Percentiles rank a stretch among this genome's conserved stretches.
Conservation (phyloP, 2,113 vertebrate species). For the Corvus moneduloides region DNA sequence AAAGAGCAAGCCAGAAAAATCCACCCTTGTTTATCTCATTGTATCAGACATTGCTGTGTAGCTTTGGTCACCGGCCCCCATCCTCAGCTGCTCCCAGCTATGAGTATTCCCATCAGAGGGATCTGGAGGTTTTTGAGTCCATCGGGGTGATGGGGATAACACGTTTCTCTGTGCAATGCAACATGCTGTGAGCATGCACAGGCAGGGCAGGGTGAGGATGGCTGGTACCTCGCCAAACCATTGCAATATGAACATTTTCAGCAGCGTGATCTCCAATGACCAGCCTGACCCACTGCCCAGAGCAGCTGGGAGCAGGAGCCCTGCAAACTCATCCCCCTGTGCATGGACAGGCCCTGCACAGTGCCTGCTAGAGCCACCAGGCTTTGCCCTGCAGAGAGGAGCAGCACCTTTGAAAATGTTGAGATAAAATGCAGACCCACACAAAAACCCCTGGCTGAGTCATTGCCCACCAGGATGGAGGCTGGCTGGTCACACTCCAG, state of each 20-base stretch:
- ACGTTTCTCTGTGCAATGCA: background rate
- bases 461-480: background rate
- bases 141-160: background rate
- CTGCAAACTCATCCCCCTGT: background rate
- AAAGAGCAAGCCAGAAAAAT: background rate
- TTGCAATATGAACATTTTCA: background rate
- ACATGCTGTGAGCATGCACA: background rate
- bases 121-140: background rate
- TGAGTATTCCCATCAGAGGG: background rate
- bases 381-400: background rate
- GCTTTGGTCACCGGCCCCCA: background rate
- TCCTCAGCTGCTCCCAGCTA: background rate
- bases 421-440: background rate
- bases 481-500: background rate
- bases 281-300: background rate
- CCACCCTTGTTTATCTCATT: background rate
- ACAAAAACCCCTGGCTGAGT: rapidly evolving
- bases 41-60: background rate
- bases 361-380: background rate
- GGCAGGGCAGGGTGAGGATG: background rate
- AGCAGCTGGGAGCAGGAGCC: background rate
- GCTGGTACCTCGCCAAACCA: background rate
- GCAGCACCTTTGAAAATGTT: background rate
- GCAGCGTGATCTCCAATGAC: background rate
- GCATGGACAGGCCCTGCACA: background rate